phyloP scores from a whole-genome alignment of 2,888 invertebrate species.

The Acanthoscelides obtectus region DNA sequence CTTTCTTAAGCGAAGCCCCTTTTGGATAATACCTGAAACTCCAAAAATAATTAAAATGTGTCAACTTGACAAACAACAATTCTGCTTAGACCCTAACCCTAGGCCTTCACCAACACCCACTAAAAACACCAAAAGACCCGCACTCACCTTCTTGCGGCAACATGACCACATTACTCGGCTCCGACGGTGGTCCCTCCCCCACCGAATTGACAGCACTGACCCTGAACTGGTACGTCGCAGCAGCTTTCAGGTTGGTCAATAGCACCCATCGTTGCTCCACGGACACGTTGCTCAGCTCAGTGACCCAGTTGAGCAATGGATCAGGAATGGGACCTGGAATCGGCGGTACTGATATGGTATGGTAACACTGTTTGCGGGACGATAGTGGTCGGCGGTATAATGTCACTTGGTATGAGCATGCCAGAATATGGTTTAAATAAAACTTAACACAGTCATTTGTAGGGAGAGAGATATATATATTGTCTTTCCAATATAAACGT shows the following conservation, averaged over 20 bases:
- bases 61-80: neutral
- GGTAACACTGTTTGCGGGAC: conserved; percentile 30
- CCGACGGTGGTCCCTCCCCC: conserved; percentile 89
- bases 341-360: conserved; percentile 46
- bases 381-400: conserved; percentile 12
- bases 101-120: neutral
- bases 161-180: conserved; percentile 82
- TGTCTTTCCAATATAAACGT: too few species aligned
- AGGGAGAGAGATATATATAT: too few species aligned
- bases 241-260: conserved; percentile 84
- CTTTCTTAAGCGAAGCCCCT: too few species aligned
- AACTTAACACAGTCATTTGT: neutral
- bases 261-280: conserved; percentile 73
- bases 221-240: conserved; percentile 92
- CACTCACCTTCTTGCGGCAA: conserved; percentile 92
- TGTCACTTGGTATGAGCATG: conserved; percentile 28
- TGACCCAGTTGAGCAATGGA: conserved; percentile 82
- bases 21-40: too few species aligned
- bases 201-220: conserved; percentile 96
- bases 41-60: conserved; percentile 1
- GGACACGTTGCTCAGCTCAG: conserved; percentile 81
- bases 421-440: conserved; percentile 3
- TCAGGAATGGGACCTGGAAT: conserved; percentile 79
- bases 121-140: neutral
- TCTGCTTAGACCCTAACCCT: neutral